phyloP scores from a whole-genome alignment of 2,888 invertebrate genomes.

The Luperina nickerlii region DNA sequence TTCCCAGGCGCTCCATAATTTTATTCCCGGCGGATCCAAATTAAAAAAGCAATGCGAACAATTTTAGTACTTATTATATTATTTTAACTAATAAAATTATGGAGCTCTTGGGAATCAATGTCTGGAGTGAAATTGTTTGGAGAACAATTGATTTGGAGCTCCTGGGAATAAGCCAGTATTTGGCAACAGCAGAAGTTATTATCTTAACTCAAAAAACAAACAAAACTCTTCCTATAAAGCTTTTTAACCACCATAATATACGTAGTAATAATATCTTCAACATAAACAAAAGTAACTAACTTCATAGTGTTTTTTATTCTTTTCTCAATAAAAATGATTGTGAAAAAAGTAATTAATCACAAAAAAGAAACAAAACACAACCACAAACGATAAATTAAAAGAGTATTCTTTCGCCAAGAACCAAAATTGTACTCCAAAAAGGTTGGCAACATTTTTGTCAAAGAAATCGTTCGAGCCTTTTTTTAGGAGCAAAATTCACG shows the following conservation, averaged over 20 bases:
- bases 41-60: too few species aligned
- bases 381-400: slow-evolving; percentile 14
- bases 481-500: slow-evolving; percentile 18
- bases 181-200: slow-evolving; percentile 38
- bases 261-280: slow-evolving; percentile 14
- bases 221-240: slow-evolving; percentile 17
- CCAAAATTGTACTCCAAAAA: slow-evolving; percentile 9
- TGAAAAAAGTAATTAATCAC: background rate
- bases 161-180: too few species aligned
- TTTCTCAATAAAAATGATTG: slow-evolving; percentile 22
- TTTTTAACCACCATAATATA: slow-evolving; percentile 6
- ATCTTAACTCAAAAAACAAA: slow-evolving; percentile 1
- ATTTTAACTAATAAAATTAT: too few species aligned
- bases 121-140: too few species aligned
- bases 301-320: slow-evolving; percentile 17
- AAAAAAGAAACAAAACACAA: slow-evolving; percentile 2
- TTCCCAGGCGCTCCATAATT: too few species aligned
- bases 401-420: background rate
- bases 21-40: too few species aligned
- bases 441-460: slow-evolving; percentile 9
- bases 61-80: too few species aligned
- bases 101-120: too few species aligned
- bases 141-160: too few species aligned
- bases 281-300: slow-evolving; percentile 25
- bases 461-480: slow-evolving; percentile 3